phyloP scores from a whole-genome alignment of 2,797 vertebrate species.

The Galagoides demidoff region DNA sequence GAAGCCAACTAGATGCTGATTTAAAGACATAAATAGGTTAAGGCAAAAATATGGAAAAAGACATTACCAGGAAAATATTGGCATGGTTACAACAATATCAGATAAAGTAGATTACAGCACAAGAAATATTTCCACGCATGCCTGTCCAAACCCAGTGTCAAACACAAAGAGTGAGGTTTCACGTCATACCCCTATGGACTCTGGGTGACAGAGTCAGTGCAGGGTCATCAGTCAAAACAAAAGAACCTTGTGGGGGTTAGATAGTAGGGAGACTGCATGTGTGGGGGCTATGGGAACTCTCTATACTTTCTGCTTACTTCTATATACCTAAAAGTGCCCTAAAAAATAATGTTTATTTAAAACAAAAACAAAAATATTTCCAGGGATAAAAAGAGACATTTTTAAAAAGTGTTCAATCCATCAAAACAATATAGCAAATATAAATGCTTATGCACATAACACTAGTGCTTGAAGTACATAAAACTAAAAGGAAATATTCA shows the following conservation, averaged over 20 bases:
- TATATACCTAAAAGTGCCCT: too few relatives aligned
- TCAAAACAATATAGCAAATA: not conserved
- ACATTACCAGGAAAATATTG: not conserved
- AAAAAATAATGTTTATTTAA: too few relatives aligned
- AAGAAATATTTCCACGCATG: not conserved
- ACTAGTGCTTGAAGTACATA: not conserved
- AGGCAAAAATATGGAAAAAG: not conserved
- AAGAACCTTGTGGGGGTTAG: too few relatives aligned
- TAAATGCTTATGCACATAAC: not conserved
- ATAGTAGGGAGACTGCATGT: too few relatives aligned
- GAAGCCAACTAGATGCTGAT: not conserved
- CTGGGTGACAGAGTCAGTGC: too few relatives aligned
- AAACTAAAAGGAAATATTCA: not conserved
- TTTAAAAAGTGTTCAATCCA: not conserved
- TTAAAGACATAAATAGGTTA: not conserved
- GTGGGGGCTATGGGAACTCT: too few relatives aligned
- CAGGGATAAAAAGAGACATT: not conserved
- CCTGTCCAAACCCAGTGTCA: too few relatives aligned
- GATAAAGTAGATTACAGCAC: not conserved
- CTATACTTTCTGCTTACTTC: too few relatives aligned
- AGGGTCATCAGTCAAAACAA: too few relatives aligned
- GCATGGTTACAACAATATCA: not conserved
- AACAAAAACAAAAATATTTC: not conserved
- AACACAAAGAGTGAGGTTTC: too few relatives aligned
- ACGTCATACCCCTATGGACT: too few relatives aligned